phyloP scores from a whole-genome alignment of 2,797 vertebrate species.

The Acanthopagrus latus region DNA sequence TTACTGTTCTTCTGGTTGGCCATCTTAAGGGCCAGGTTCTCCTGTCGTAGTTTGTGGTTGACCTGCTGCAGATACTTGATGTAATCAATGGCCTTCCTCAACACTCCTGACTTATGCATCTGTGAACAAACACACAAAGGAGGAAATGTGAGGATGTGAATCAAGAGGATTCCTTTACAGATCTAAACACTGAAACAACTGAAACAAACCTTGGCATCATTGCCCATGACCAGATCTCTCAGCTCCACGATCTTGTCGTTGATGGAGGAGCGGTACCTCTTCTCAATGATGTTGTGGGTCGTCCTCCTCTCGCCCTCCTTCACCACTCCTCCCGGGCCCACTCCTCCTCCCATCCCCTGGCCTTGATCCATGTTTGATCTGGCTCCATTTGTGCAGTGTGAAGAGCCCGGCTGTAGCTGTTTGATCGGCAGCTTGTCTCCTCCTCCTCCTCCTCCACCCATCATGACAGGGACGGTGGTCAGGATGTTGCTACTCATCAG shows the following conservation, averaged over 20 bases:
- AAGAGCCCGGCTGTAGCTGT: constrained; percentile 87
- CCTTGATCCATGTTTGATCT: constrained; percentile 68
- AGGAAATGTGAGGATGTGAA: not conserved
- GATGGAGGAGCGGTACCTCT: constrained; percentile 96
- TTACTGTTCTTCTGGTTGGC: constrained; percentile 96
- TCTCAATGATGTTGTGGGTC: constrained; percentile 99
- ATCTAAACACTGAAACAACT: not conserved
- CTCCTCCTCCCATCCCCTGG: constrained; percentile 41
- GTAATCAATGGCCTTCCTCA: constrained; percentile 98
- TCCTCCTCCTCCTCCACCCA: constrained; percentile 88
- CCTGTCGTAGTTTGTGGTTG: constrained; percentile 97
- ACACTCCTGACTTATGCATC: constrained; percentile 98
- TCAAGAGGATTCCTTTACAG: not conserved
- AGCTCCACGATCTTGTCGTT: constrained; percentile 98
- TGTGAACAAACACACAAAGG: constrained; percentile 62
- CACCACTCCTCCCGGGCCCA: constrained; percentile 81
- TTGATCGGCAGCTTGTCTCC: constrained; percentile 96
- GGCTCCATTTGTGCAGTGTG: constrained; percentile 41
- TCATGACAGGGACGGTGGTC: constrained; percentile 95
- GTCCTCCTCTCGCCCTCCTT: constrained; percentile 97
- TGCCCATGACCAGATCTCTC: constrained; percentile 97
- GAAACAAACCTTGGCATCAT: constrained; percentile 92
- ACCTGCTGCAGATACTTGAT: constrained; percentile 97
- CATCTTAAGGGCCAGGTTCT: constrained; percentile 96
- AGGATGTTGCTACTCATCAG: constrained; percentile 95